Evolutionary conservation across 2,797 vertebrate genomes (phyloP).

Genomic region (Epinephelus awoara): DNA sequence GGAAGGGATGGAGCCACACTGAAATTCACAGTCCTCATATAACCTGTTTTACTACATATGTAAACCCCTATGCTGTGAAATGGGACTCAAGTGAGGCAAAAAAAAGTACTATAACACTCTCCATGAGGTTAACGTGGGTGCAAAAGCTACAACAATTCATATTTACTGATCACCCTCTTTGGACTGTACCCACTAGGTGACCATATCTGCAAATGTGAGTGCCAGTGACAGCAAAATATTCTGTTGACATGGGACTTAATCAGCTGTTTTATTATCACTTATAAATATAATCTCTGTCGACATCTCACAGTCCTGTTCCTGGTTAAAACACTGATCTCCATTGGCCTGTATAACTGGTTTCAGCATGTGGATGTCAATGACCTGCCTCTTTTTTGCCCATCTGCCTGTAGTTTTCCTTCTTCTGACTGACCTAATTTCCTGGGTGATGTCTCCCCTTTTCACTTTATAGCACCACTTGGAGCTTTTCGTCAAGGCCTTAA

Average conservation of each 20-base stretch:
- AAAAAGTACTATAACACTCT: not conserved
- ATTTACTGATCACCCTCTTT: not conserved
- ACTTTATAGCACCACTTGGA: not conserved
- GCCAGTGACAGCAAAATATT: not conserved
- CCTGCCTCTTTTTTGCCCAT: not conserved
- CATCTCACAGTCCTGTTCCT: not conserved
- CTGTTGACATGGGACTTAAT: not conserved
- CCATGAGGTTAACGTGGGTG: not conserved
- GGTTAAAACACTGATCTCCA: not conserved
- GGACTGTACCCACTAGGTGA: not conserved
- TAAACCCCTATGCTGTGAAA: not conserved
- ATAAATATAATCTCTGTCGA: not conserved
- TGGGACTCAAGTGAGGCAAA: not conserved
- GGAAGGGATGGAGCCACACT: not conserved
- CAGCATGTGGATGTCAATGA: not conserved
- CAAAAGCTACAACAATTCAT: not conserved
- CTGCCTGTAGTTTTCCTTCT: not conserved
- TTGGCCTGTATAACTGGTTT: conserved; percentile 27
- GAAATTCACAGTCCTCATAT: not conserved
- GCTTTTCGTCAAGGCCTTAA: too few relatives aligned
- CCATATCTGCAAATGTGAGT: not conserved
- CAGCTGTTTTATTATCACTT: too few relatives aligned
- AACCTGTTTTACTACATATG: conserved; percentile 22
- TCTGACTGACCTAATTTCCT: not conserved
- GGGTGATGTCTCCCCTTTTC: not conserved